Conservation (phyloP, 2,888 invertebrate species). For the Rhogogaster chlorosoma region DNA sequence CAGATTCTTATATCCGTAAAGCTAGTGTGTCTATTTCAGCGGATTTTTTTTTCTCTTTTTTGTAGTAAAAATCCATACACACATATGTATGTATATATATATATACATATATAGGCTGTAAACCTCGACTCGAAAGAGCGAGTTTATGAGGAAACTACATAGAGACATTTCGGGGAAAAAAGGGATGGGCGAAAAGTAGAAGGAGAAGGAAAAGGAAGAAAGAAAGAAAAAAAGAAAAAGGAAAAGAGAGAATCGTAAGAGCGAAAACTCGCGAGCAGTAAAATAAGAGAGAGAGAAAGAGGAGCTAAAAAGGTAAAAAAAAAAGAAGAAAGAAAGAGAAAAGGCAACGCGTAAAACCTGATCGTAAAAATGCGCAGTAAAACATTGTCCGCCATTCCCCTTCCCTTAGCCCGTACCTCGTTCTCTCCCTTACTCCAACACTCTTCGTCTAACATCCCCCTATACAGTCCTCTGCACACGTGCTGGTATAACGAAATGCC, state of each 20-base stretch:
- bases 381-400: slow-evolving; percentile 34
- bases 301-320: background rate
- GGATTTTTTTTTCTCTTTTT: background rate
- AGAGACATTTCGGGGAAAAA: slow-evolving; percentile 18
- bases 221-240: background rate
- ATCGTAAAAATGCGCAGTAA: slow-evolving; percentile 53
- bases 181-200: background rate
- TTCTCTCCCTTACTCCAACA: background rate
- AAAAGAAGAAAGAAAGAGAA: background rate
- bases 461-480: background rate
- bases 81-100: too few species aligned
- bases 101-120: background rate
- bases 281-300: slow-evolving; percentile 36
- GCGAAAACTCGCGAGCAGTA: slow-evolving; percentile 51
- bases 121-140: slow-evolving; percentile 2
- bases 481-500: slow-evolving; percentile 30
- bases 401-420: background rate
- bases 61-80: background rate
- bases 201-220: background rate
- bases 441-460: background rate
- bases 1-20: background rate
- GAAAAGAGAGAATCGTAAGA: slow-evolving; percentile 18
- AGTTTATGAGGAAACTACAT: slow-evolving; percentile 47
- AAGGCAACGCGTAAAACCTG: slow-evolving; percentile 52
- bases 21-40: background rate